Evolutionary conservation across 2,888 invertebrate species (phyloP), one percentile per base, ranked within the genome.

Genomic region (Antheraea assamensis): DNA sequence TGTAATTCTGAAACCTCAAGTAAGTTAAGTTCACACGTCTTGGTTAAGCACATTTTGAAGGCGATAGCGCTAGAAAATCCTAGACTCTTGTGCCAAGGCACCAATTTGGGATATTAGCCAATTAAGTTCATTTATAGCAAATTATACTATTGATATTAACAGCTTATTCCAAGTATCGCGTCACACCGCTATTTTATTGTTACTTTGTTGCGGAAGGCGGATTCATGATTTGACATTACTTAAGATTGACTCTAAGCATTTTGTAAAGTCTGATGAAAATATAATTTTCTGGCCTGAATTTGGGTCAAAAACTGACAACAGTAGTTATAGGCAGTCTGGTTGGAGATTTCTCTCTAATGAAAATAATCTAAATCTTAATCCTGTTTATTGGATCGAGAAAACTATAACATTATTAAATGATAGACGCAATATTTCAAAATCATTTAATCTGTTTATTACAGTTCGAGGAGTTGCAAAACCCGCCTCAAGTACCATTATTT

Each of bases 281-380:
- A 66, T 77, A n/a, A 31, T 73, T 1, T 70, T 77, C 47, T 75
- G 74, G 74, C 77, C 77, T 15, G 17, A 27, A 1, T 77, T 75
- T 47, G 74, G 76, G 3, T 76, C 76, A 15, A 80, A 80, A 73
- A 78, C 80, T 24, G 78, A 79, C 58, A 71, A 73, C 35, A 10
- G 47, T 55, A 30, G 70, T 31, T 76, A 78, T 31, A 74, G 75
- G 61, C 80, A 79, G 31, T 80, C 78, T 8, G 79, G 78, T 21
- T 79, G 76, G 76, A 74, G 72, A 68, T 70, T 78, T 42, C 30
- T 75, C 15, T 31, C 15, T 5, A 78, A 76, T 74, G 3, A 17
- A 10, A 5, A 47, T 15, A 72, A 75, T 66, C 24, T 70, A 52
- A 74, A 61, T 61, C 55, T 79, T 27, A 71, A 77, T 68, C 75